phyloP scores from a whole-genome alignment of 2,888 invertebrate species.

The Ctenicera cuprea region DNA sequence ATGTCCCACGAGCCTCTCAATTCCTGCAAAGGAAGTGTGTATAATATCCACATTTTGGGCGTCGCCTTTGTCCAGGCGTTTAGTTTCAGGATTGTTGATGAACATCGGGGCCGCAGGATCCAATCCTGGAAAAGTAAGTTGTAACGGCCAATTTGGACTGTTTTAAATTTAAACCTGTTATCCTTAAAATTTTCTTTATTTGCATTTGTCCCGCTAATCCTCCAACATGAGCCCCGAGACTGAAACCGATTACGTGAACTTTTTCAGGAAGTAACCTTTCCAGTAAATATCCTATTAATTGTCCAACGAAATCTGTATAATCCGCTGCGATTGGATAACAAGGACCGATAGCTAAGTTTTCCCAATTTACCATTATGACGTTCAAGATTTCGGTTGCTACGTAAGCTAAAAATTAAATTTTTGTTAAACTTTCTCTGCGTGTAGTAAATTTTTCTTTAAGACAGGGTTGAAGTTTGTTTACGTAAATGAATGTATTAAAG shows the following conservation, averaged over 20 bases:
- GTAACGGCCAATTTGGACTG: neutral
- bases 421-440: too few species aligned
- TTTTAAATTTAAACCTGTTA: constrained; percentile 37
- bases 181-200: constrained; percentile 36
- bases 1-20: constrained; percentile 23
- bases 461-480: neutral
- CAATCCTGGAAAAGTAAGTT: constrained; percentile 30
- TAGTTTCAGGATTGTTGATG: constrained; percentile 21
- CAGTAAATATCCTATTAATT: constrained; percentile 46
- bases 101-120: constrained; percentile 50
- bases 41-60: constrained; percentile 49
- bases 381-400: constrained; percentile 25
- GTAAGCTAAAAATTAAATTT: constrained; percentile 35
- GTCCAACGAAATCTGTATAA: constrained; percentile 47
- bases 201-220: constrained; percentile 45
- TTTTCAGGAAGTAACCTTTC: constrained; percentile 30
- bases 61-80: constrained; percentile 34
- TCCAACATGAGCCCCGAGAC: constrained; percentile 48
- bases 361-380: constrained; percentile 51
- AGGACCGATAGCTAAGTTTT: constrained; percentile 34
- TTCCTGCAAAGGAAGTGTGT: constrained; percentile 44
- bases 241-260: constrained; percentile 49
- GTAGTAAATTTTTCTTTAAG: neutral
- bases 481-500: neutral
- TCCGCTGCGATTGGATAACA: constrained; percentile 49